Evolutionary conservation across 2,888 invertebrate genomes (phyloP).

Genomic region (Epinotia ramella): DNA sequence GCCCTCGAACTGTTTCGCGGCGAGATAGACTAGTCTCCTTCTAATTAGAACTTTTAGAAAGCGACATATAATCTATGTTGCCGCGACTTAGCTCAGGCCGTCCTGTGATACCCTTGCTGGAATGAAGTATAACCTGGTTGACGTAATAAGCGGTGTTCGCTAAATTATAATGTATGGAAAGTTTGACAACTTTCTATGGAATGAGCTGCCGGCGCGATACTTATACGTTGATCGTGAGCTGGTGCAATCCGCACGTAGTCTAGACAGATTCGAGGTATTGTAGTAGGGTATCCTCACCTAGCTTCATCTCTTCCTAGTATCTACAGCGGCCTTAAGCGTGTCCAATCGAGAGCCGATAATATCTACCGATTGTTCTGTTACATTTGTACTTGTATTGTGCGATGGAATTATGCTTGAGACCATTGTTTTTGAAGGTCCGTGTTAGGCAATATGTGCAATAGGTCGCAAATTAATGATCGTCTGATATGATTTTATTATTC

Average conservation of each 20-base stretch:
- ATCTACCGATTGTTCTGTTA: slow-evolving; percentile 58
- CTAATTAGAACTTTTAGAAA: too few species aligned
- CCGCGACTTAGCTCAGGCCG: too few species aligned
- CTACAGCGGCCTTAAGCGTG: slow-evolving; percentile 60
- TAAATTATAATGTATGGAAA: too few species aligned
- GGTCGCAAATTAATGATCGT: neutral
- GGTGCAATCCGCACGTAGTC: neutral
- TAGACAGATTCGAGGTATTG: neutral
- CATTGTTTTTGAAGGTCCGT: slow-evolving; percentile 40
- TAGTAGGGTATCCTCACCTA: slow-evolving; percentile 30
- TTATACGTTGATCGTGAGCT: too few species aligned
- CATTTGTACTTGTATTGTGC: slow-evolving; percentile 47
- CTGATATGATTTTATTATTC: neutral
- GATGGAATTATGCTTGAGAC: slow-evolving; percentile 31
- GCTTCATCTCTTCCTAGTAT: slow-evolving; percentile 46
- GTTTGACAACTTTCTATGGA: too few species aligned
- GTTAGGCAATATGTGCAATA: slow-evolving; percentile 1
- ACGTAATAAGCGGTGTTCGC: too few species aligned
- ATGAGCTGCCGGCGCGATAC: too few species aligned
- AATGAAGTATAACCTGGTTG: neutral
- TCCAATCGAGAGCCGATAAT: slow-evolving; percentile 68
- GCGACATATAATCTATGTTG: too few species aligned
- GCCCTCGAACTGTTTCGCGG: too few species aligned
- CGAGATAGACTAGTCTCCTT: too few species aligned
- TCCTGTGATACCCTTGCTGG: too few species aligned